Evolutionary conservation across 1,140 invertebrate genomes (phyloP), one percentile per base, ranked within the genome.

Genomic region (Caenorhabditis briggsae): DNA sequence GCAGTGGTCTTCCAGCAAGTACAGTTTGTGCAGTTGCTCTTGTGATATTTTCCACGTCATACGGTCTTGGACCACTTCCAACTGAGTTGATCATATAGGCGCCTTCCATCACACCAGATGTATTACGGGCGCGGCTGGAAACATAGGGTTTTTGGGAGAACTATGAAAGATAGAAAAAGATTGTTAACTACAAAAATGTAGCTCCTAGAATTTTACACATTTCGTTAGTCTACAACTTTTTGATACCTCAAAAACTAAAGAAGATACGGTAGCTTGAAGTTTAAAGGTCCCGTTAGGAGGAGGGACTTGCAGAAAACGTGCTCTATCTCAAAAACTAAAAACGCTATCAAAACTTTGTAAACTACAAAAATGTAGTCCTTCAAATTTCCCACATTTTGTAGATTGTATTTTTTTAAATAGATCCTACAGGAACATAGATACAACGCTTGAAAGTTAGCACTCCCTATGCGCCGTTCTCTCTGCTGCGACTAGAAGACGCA

Each of bases 31-130:
- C 92, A 43, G 83, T 88, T 58, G 88, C 84, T 7, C 90, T 53
- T 9, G 91, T 88, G 55, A 92, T 92, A 53, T 90, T 58, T 53
- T 92, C 90, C 16, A 91, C 91, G 84, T 91, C 92, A 74, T 92
- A 91, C 7, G 90, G 90, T 20, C 91, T 83, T 25, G 90, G 90
- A 14, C 91, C 91, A 20, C 87, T 85, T 59, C 82, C 56, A 23
- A 88, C 65, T 1, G 83, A 84, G 53, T 88, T 88, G 16, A 91
- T 87, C 90, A 91, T 91, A 78, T 91, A 91, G 46, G 92, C 88
- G 74, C 90, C 65, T 82, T 92, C 91, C n/a, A 90, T 58, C 61
- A 88, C 89, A 7, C 88, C 70, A 8, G 87, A 65, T 14, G 48
- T 84, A 55, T 84, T 55, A 0, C 83, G 74, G n/a, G 46, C 70